Evolutionary conservation across 2,888 invertebrate species (phyloP).

Genomic region (Neoitamus cyanurus): DNA sequence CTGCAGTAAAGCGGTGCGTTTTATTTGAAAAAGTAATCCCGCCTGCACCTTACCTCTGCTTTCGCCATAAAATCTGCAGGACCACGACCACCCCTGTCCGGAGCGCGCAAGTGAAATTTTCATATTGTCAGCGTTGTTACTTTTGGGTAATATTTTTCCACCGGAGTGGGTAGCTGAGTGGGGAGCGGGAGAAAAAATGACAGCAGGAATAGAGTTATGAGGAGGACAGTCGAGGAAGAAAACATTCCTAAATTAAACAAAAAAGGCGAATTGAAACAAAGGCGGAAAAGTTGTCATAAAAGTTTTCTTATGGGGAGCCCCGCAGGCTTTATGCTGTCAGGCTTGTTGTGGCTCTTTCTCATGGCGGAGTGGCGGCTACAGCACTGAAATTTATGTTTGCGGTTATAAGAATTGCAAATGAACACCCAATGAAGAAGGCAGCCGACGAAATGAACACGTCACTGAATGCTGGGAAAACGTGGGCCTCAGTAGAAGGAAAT

Average conservation of each 20-base stretch:
- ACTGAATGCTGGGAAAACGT: slow-evolving; percentile 29
- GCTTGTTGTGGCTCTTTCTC: slow-evolving; percentile 16
- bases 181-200: not conserved
- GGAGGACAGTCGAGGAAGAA: not conserved
- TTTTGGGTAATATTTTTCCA: slow-evolving; percentile 6
- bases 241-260: slow-evolving; percentile 41
- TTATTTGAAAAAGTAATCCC: not conserved
- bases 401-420: slow-evolving; percentile 49
- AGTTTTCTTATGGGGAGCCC: slow-evolving; percentile 43
- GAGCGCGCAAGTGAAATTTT: slow-evolving; percentile 1
- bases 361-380: slow-evolving; percentile 11
- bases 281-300: slow-evolving; percentile 45
- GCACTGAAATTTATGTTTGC: slow-evolving; percentile 44
- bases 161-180: not conserved
- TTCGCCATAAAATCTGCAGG: not conserved
- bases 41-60: not conserved
- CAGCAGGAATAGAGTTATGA: slow-evolving; percentile 10
- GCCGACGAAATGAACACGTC: slow-evolving; percentile 39
- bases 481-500: slow-evolving; percentile 18
- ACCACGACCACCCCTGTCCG: not conserved
- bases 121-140: slow-evolving; percentile 30
- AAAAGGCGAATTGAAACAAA: slow-evolving; percentile 30
- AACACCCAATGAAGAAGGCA: slow-evolving; percentile 45
- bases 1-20: not conserved
- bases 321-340: slow-evolving; percentile 21